Evolutionary conservation across 2,113 vertebrate species (phyloP), one percentile per base, ranked within the genome.

Genomic region (Sceloporus undulatus): DNA sequence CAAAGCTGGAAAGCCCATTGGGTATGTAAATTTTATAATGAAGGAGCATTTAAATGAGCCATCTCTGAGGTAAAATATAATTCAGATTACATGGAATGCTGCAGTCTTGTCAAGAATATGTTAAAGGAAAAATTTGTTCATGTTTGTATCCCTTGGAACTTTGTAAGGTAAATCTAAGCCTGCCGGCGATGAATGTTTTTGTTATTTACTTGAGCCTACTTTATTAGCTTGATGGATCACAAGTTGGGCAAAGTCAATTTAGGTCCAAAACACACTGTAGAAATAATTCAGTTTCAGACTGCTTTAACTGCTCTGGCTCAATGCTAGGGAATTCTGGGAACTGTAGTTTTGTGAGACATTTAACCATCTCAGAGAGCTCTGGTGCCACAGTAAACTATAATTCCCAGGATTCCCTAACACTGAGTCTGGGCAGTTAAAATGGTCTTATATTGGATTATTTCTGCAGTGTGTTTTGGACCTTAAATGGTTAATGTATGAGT

Each of bases 1-100:
- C 90, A 93, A 93, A 84, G 97, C 97, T 0, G 95, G 96, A 85
- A 98, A 98, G 92, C 98, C 98, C 38, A 97, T 98, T n/a, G 98
- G 98, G 98, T 98, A 84, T 0, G 97, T 95, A 78, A 76, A 0
- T 27, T 71, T 1, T 5, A 16, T 29, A 70, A 77, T 66, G 4
- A n/a, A 29, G 73, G 54, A 81, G 29, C 13, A 4, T 89, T 91
- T 7, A 73, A 75, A 65, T 52, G 29, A 0, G 10, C 40, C 23
- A 75, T 59, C 42, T 27, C 11, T 16, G 13, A 52, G 54, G 19
- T 40, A 73, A 59, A 5, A 29, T 71, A 42, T 40, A 27, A 0
- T 42, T 34, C 82, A 73, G 65, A 27, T 59, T 85, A 59, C 38
- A 9, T 18, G 11, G 23, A 84, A 75, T 48, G 14, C 21, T 42